Evolutionary conservation across 2,113 vertebrate genomes (phyloP), one percentile per base, ranked within the genome.

Genomic region (Rhinolophus ferrumequinum): DNA sequence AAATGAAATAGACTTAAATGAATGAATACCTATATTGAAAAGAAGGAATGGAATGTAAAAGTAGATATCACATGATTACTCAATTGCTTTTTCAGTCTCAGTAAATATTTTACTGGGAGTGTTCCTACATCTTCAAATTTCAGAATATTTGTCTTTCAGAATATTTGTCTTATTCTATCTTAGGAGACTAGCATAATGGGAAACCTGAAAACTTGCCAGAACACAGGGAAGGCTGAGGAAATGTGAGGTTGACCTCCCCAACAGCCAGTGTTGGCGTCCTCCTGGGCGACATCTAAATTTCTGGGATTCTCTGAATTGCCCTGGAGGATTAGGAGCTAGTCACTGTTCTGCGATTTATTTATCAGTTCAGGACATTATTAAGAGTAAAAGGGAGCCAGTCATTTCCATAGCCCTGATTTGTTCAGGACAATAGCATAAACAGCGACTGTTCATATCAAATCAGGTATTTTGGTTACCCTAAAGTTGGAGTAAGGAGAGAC

Each of bases 1-100:
- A 44, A 87, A 90, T 87, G 1, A 92, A 92, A 47, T 81, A 33
- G 2, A 77, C 76, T 81, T 80, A 90, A 94, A 79, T 70, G 30
- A 88, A 67, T 88, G 41, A 54, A 80, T 64, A 26, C 7, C 38
- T 93, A 2, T 70, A 77, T 67, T 62, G 5, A 35, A 89, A 94
- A 86, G n/a, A 69, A 91, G 33, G 26, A 79, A 58, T n/a, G 10
- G 8, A 56, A 54, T 88, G 18, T 50, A 76, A 69, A 83, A 76
- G 19, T 60, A 50, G 15, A 26, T 8, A 30, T 83, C 9, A 28
- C 13, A 19, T 50, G 60, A 72, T 86, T 69, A 69, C 18, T 91
- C 50, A 35, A 44, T 30, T 70, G 30, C 12, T 82, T 87, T 93
- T 91, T 4, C 13, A 85, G 54, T 84, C 19, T 88, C 47, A 85